Base-by-base conservation (phyloP, 2,888 invertebrate genomes). In the Bellardia bayeri region DNA sequence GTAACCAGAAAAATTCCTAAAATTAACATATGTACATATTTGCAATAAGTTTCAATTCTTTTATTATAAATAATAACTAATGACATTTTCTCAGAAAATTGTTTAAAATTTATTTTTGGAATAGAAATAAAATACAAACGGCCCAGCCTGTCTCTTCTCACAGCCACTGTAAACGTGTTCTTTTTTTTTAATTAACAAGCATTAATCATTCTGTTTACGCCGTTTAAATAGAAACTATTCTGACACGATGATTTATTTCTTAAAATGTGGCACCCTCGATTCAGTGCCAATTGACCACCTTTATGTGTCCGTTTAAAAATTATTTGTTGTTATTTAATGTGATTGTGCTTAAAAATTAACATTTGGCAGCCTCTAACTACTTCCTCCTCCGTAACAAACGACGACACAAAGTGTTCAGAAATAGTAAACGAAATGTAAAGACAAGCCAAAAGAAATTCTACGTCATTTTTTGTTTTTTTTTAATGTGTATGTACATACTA, bases 251-350 rank as follows among this genome's bases (percentile, higher is more conserved):
- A 87, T 87, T 85, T 82, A 79, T 87, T 54, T 49, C 13, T 64
- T 69, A 8, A 64, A 64, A 37, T 71, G 58, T 74, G 51, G 78
- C 74, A 79, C 81, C 33, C 78, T 78, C 87, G 58, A 51, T 76
- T 69, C 87, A 74, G 16, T 78, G 87, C 72, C 84, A 87, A 82
- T 80, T 78, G 76, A 72, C 23, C 86, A 78, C 85, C 85, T 83
- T 71, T 82, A 69, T 78, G 13, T 8, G 4, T 42, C 8, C 40
- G n/a, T 37, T 37, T n/a, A 23, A n/a, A 58, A 63, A 49, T 37
- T 63, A 42, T 42, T 79, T 54, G 16, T 71, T 63, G n/a, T 49
- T 45, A 40, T 49, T 56, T 37, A 54, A 9, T 42, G 56, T 56
- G 3, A 56, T 58, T 68, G 51, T 71, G 56, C 64, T 84, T 71